These are phyloP conservation scores for Collichthys lucidus DNA, from an alignment of 2,113 vertebrate species.

Conservation along the genomic window DNA sequence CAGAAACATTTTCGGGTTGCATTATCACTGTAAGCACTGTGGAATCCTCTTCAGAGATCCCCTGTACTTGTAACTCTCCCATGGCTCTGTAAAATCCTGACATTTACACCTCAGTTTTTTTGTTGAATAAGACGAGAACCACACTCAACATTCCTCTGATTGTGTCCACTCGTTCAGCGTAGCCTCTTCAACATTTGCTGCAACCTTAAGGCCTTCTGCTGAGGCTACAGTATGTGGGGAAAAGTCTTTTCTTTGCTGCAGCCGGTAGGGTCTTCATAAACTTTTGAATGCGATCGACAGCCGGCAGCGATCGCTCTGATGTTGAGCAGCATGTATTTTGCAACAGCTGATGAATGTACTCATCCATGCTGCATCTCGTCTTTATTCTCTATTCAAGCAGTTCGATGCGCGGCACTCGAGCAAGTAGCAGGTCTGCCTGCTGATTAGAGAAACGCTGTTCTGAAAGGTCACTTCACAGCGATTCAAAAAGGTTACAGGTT, in stretches of 20 bases:
- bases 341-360: background rate
- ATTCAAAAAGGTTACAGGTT: conserved; percentile 28
- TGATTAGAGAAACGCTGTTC: conserved; percentile 19
- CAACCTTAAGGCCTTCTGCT: conserved; percentile 9
- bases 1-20: background rate
- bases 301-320: background rate
- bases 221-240: background rate
- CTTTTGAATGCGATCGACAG: background rate
- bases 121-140: conserved; percentile 19
- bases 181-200: conserved; percentile 23
- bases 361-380: background rate
- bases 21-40: background rate
- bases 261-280: background rate
- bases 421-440: conserved; percentile 11
- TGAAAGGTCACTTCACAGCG: conserved; percentile 24
- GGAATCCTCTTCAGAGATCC: background rate
- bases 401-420: background rate
- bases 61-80: background rate
- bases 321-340: background rate
- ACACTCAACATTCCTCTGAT: conserved; percentile 25
- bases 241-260: background rate
- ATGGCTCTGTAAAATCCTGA: background rate
- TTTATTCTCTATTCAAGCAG: conserved; percentile 8
- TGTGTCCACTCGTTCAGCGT: conserved; percentile 3
- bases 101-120: conserved; percentile 38